Evolutionary conservation across 2,888 invertebrate species (phyloP).

Genomic region (Aphrophora alni): DNA sequence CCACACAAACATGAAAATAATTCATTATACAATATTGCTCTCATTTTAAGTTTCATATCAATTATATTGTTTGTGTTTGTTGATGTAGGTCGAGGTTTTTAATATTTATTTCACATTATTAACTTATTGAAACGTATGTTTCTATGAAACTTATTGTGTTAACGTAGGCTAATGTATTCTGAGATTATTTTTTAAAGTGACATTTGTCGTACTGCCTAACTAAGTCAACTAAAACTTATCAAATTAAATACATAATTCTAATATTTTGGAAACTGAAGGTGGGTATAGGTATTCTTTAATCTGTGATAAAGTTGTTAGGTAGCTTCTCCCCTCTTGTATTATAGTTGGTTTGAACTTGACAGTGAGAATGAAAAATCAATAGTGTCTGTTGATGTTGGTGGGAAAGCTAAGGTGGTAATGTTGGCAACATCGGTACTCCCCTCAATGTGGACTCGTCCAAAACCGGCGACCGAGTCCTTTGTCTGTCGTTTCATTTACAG

Average conservation of each 20-base stretch:
- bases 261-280: too few species aligned
- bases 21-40: too few species aligned
- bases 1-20: too few species aligned
- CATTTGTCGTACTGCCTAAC: too few species aligned
- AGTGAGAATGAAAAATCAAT: slow-evolving; percentile 40
- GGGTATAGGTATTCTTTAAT: not conserved
- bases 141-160: too few species aligned
- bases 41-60: not conserved
- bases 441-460: slow-evolving; percentile 35
- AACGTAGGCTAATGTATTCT: too few species aligned
- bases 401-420: slow-evolving; percentile 28
- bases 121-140: too few species aligned
- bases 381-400: slow-evolving; percentile 15
- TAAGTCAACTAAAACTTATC: too few species aligned
- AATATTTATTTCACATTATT: not conserved
- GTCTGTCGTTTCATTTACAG: slow-evolving; percentile 36
- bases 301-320: not conserved
- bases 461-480: slow-evolving; percentile 38
- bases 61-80: not conserved
- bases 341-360: slow-evolving; percentile 33
- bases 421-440: slow-evolving; percentile 29
- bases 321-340: not conserved
- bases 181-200: too few species aligned
- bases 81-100: not conserved
- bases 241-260: too few species aligned